Conservation (phyloP, 2,888 invertebrate species). For the Apodemia zela region DNA sequence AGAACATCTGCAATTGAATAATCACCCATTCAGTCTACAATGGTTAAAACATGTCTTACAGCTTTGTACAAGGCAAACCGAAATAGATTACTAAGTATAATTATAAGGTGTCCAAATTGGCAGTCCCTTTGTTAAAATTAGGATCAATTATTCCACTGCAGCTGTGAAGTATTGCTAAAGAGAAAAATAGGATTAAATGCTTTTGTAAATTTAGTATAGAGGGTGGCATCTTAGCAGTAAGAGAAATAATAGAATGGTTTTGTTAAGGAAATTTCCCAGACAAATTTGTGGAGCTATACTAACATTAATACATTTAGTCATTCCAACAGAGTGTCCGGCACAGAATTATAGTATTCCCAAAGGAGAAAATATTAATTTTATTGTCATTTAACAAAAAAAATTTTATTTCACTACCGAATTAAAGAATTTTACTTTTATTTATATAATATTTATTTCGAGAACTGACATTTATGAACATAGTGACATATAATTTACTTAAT, state of each 20-base stretch:
- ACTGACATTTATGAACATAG: too few species aligned
- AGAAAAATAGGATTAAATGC: conserved; percentile 63
- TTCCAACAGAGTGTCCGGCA: conserved; percentile 24
- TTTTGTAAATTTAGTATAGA: conserved; percentile 40
- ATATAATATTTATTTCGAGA: too few species aligned
- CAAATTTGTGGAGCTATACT: conserved; percentile 26
- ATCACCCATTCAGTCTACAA: conserved; percentile 74
- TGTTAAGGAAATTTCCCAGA: conserved; percentile 75
- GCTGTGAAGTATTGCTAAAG: conserved; percentile 70
- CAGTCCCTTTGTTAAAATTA: conserved; percentile 56
- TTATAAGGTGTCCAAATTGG: conserved; percentile 45
- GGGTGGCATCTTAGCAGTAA: conserved; percentile 54
- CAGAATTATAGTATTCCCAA: too few species aligned
- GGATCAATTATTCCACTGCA: conserved; percentile 76
- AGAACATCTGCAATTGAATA: conserved; percentile 75
- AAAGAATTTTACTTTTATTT: too few species aligned
- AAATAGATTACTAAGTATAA: conserved; percentile 48
- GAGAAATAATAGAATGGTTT: conserved; percentile 72
- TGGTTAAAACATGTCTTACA: conserved; percentile 80
- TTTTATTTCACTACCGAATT: too few species aligned
- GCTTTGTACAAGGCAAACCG: conserved; percentile 66
- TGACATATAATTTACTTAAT: too few species aligned
- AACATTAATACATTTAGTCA: conserved; percentile 26
- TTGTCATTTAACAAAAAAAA: not conserved
- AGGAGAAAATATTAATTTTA: conserved; percentile 9